Percentiles rank a stretch among this genome's conserved stretches.
These are phyloP conservation scores for Cheilosia vernalis DNA, from an alignment of 2,888 invertebrate species.

Conservation along the genomic window DNA sequence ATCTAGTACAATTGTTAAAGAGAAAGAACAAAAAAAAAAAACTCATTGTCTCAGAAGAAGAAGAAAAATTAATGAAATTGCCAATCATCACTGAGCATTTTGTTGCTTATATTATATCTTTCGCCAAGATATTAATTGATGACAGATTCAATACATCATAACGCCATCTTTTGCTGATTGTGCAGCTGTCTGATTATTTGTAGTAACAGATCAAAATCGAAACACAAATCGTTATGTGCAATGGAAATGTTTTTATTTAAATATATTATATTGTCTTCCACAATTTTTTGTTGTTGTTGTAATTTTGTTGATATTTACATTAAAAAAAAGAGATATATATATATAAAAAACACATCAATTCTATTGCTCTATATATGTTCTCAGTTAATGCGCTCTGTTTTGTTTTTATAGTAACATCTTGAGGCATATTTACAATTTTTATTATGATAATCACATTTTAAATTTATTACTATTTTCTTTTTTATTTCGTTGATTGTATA, in stretches of 20 bases:
- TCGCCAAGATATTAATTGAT: background rate
- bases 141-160: background rate
- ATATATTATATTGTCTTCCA: slow-evolving; percentile 38
- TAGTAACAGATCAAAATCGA: background rate
- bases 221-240: slow-evolving; percentile 33
- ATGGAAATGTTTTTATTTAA: slow-evolving; percentile 20
- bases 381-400: slow-evolving; percentile 72
- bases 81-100: slow-evolving; percentile 36
- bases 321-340: slow-evolving; percentile 3
- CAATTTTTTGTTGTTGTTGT: slow-evolving; percentile 3
- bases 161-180: slow-evolving; percentile 2
- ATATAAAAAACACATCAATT: background rate
- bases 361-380: slow-evolving; percentile 34
- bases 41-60: slow-evolving; percentile 56
- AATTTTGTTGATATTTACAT: slow-evolving; percentile 2
- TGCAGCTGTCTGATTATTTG: background rate
- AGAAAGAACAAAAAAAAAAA: slow-evolving; percentile 57
- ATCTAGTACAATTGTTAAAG: slow-evolving; percentile 70
- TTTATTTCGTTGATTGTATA: slow-evolving; percentile 31
- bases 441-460: slow-evolving; percentile 23
- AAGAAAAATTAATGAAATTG: slow-evolving; percentile 4
- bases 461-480: slow-evolving; percentile 4
- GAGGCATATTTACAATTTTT: slow-evolving; percentile 72
- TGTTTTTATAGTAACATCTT: slow-evolving; percentile 63
- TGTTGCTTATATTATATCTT: background rate